A percentile compares a stretch with the other conserved stretches of the same genome.
Conservation (phyloP, 1,140 invertebrate genomes). For the Chlorops oryzae region DNA sequence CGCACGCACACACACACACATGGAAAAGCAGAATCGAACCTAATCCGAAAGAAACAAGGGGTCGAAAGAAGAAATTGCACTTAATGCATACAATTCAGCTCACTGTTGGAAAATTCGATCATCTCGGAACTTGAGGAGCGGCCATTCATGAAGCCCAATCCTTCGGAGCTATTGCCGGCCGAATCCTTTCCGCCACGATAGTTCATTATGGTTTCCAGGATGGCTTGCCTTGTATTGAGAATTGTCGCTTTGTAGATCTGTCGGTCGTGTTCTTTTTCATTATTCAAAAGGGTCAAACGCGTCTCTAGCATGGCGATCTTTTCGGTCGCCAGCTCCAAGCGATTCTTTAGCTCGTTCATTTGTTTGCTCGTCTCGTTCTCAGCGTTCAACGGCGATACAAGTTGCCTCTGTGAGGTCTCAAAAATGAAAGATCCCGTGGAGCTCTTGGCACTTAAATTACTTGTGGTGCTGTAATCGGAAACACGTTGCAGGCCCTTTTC, state of each 20-base stretch:
- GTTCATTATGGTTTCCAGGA: constrained; percentile 38
- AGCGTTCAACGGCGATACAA: constrained; percentile 11
- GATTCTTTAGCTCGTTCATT: constrained; percentile 12
- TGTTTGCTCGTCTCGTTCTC: not conserved
- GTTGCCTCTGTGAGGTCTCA: constrained; percentile 33
- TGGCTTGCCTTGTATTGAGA: constrained; percentile 31
- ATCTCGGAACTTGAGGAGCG: too few relatives aligned
- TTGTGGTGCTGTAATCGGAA: constrained; percentile 32
- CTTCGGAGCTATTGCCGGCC: too few relatives aligned
- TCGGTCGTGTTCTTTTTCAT: constrained; percentile 33
- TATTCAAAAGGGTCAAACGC: constrained; percentile 28
- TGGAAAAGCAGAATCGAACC: too few relatives aligned
- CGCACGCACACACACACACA: too few relatives aligned
- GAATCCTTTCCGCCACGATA: too few relatives aligned
- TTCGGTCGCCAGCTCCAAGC: constrained; percentile 36
- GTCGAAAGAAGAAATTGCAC: too few relatives aligned
- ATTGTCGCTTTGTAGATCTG: constrained; percentile 38
- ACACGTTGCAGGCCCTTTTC: constrained; percentile 41
- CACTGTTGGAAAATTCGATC: too few relatives aligned
- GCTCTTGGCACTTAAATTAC: constrained; percentile 24
- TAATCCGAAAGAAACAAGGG: too few relatives aligned
- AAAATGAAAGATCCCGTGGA: constrained; percentile 37
- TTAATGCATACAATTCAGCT: too few relatives aligned
- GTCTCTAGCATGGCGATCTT: constrained; percentile 35
- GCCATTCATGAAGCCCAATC: too few relatives aligned